Conservation (phyloP, 1,140 invertebrate genomes). For the Leptinotarsa lineolata region DNA sequence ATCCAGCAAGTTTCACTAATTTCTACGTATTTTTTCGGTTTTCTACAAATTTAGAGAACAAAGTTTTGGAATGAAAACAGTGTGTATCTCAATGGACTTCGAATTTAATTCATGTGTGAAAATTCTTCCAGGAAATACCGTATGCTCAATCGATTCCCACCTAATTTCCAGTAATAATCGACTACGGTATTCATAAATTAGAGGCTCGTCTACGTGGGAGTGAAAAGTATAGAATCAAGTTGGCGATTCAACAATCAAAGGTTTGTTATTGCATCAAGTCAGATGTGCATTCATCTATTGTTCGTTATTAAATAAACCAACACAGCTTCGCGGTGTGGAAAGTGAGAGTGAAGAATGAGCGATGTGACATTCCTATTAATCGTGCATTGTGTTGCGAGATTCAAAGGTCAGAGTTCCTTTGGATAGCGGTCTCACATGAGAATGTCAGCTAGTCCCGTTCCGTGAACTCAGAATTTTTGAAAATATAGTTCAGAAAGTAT, state of each 20-base stretch:
- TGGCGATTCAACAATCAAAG: not conserved
- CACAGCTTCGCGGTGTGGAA: not conserved
- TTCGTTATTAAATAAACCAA: not conserved
- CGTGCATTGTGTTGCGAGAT: not conserved
- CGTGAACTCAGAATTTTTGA: not conserved
- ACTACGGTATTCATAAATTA: not conserved
- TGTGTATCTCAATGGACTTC: too few relatives aligned
- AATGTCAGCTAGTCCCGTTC: not conserved
- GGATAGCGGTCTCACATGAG: not conserved
- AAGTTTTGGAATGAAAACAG: too few relatives aligned
- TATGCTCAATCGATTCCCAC: too few relatives aligned
- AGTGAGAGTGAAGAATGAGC: slow-evolving; percentile 7
- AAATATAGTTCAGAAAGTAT: too few relatives aligned
- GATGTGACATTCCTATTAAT: slow-evolving; percentile 6
- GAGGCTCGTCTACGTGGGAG: not conserved
- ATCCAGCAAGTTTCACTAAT: too few relatives aligned
- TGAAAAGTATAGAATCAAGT: not conserved
- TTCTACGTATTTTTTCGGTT: too few relatives aligned
- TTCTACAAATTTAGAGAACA: too few relatives aligned
- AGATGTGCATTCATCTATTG: slow-evolving; percentile 5
- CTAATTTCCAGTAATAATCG: too few relatives aligned
- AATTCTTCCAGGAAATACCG: too few relatives aligned
- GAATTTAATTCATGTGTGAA: too few relatives aligned
- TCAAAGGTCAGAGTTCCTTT: not conserved
- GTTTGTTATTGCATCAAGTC: not conserved